Evolutionary conservation across 2,797 vertebrate genomes (phyloP).

Genomic region (Catamblyrhynchus diadema): DNA sequence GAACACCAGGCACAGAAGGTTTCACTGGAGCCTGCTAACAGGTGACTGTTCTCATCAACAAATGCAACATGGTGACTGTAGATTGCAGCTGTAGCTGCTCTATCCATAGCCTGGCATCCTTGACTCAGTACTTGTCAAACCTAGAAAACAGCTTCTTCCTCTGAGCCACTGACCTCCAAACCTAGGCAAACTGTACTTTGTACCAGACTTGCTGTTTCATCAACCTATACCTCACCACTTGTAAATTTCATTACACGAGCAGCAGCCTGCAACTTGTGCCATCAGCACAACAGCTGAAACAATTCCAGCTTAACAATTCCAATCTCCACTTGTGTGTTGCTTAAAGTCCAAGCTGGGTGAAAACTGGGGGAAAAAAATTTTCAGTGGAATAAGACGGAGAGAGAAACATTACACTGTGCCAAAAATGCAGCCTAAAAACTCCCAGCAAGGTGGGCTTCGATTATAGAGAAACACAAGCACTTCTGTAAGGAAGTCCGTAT

Average conservation of each 20-base stretch:
- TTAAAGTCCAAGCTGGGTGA: background rate
- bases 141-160: background rate
- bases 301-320: background rate
- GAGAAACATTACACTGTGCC: background rate
- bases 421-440: background rate
- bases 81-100: rapidly evolving
- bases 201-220: background rate
- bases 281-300: rapidly evolving
- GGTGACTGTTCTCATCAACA: background rate
- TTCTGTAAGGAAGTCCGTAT: background rate
- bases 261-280: rapidly evolving
- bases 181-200: rapidly evolving
- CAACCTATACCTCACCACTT: background rate
- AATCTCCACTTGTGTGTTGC: background rate
- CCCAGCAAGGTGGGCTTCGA: rapidly evolving
- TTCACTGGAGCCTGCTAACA: background rate
- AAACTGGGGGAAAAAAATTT: rapidly evolving
- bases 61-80: rapidly evolving
- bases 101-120: background rate
- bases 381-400: background rate
- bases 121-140: background rate
- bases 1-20: background rate
- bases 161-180: background rate
- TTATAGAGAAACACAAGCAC: background rate
- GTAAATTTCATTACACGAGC: rapidly evolving